phyloP scores from a whole-genome alignment of 2,113 vertebrate species.

The Acanthochromis polyacanthus region DNA sequence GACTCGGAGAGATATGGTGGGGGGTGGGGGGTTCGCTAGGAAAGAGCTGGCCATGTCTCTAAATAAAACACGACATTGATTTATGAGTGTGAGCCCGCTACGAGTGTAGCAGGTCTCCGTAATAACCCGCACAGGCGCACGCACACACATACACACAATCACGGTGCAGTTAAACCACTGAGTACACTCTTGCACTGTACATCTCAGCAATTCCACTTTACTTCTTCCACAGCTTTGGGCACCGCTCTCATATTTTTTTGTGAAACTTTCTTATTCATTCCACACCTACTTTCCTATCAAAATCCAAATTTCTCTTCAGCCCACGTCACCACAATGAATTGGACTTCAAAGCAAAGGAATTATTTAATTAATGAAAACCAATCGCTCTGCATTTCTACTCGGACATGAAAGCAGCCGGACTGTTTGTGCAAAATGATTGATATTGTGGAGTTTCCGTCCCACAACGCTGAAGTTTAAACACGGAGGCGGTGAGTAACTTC shows the following conservation, averaged over 20 bases:
- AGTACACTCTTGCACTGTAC: slow-evolving; percentile 49
- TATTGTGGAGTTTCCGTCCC: slow-evolving; percentile 29
- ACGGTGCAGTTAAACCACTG: slow-evolving; percentile 61
- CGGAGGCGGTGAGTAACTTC: background rate
- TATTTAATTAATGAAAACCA: slow-evolving; percentile 55
- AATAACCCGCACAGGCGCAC: slow-evolving; percentile 44
- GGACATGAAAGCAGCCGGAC: slow-evolving; percentile 44
- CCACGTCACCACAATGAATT: slow-evolving; percentile 26
- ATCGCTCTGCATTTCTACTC: slow-evolving; percentile 31
- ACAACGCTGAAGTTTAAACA: slow-evolving; percentile 25
- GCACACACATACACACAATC: slow-evolving; percentile 41
- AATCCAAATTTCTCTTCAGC: slow-evolving; percentile 6
- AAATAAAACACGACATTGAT: slow-evolving; percentile 82
- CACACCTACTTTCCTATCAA: slow-evolving; percentile 22
- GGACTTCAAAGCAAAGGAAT: slow-evolving; percentile 50
- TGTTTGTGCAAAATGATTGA: slow-evolving; percentile 41
- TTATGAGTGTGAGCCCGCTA: slow-evolving; percentile 71
- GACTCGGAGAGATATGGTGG: slow-evolving; percentile 30
- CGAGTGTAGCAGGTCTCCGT: slow-evolving; percentile 53
- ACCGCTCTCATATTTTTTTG: background rate
- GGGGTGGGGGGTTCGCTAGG: slow-evolving; percentile 22
- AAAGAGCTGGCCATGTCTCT: slow-evolving; percentile 62
- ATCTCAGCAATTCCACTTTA: slow-evolving; percentile 66
- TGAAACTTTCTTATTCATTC: slow-evolving; percentile 28
- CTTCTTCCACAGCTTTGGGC: slow-evolving; percentile 44